These are phyloP conservation scores for Burhinus bistriatus DNA, from an alignment of 2,113 vertebrate species.

Conservation along the genomic window DNA sequence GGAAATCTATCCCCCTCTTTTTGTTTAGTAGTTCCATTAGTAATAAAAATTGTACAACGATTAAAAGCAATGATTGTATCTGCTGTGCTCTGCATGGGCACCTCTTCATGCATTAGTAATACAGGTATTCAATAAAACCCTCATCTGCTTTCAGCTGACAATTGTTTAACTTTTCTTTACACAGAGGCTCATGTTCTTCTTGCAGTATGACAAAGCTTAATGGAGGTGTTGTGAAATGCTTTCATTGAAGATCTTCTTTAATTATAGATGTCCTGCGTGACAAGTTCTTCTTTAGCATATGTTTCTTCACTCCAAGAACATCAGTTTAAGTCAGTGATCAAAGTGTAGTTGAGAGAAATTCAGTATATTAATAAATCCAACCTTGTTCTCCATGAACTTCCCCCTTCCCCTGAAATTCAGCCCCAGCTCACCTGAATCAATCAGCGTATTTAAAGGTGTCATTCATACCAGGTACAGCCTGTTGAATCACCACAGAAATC, in stretches of 20 bases:
- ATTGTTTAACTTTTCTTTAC: conserved; percentile 64
- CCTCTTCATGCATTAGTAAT: conserved; percentile 65
- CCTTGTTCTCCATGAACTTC: not conserved
- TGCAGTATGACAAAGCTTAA: conserved; percentile 48
- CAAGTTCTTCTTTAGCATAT: conserved; percentile 51
- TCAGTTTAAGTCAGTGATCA: conserved; percentile 11
- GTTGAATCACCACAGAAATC: not conserved
- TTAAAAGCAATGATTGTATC: conserved; percentile 51
- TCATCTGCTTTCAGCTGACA: conserved; percentile 58
- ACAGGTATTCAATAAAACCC: conserved; percentile 49
- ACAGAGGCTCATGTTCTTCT: conserved; percentile 46
- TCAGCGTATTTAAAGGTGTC: not conserved
- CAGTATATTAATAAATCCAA: not conserved
- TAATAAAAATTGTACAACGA: conserved; percentile 41
- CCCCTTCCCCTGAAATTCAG: not conserved
- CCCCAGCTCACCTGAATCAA: not conserved
- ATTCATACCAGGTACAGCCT: not conserved
- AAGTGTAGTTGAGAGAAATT: conserved; percentile 14
- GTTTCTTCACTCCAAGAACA: conserved; percentile 55
- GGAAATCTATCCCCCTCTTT: conserved; percentile 14
- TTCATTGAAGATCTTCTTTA: conserved; percentile 55
- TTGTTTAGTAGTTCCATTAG: not conserved
- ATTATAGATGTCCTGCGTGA: conserved; percentile 37
- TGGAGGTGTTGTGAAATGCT: conserved; percentile 41
- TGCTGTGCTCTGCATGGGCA: conserved; percentile 38